Percentiles rank a stretch among this genome's conserved stretches.
Evolutionary conservation across 2,888 invertebrate genomes (phyloP).

Genomic region (Ochropleura plecta): DNA sequence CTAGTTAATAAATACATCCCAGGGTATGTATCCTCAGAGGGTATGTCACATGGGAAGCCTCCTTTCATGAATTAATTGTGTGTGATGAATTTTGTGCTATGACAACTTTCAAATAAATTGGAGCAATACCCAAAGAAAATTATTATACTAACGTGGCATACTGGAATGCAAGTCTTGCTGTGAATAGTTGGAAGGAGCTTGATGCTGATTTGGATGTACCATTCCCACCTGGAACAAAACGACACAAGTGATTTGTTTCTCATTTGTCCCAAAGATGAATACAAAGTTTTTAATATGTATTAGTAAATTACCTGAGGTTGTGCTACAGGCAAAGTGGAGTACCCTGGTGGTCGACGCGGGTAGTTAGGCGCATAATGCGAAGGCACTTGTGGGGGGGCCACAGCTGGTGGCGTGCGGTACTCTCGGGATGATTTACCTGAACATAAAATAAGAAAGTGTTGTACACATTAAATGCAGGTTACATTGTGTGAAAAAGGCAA

Average conservation of each 20-base stretch:
- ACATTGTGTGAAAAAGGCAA: too few relatives aligned
- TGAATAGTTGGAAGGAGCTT: constrained; percentile 91
- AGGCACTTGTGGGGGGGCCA: constrained; percentile 99
- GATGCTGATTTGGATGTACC: constrained; percentile 95
- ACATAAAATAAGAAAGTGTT: neutral
- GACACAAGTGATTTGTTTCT: neutral
- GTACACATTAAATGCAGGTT: neutral
- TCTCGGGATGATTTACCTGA: constrained; percentile 95
- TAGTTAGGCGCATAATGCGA: constrained; percentile 99
- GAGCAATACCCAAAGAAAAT: neutral
- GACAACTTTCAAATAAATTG: neutral
- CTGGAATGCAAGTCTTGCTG: constrained; percentile 92
- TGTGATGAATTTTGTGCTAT: neutral
- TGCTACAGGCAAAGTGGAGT: constrained; percentile 95
- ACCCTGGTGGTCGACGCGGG: constrained; percentile 95
- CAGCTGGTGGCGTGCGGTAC: constrained; percentile 98
- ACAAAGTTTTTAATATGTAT: neutral
- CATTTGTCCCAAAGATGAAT: constrained; percentile 1
- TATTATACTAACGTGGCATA: constrained; percentile 95
- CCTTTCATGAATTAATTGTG: neutral
- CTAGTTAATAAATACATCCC: neutral
- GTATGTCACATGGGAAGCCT: neutral
- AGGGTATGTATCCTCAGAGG: neutral
- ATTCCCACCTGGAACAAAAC: constrained; percentile 92
- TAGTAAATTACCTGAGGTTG: constrained; percentile 82